Evolutionary conservation across 2,113 vertebrate genomes (phyloP), one percentile per base, ranked within the genome.

Genomic region (Macrotus californicus): DNA sequence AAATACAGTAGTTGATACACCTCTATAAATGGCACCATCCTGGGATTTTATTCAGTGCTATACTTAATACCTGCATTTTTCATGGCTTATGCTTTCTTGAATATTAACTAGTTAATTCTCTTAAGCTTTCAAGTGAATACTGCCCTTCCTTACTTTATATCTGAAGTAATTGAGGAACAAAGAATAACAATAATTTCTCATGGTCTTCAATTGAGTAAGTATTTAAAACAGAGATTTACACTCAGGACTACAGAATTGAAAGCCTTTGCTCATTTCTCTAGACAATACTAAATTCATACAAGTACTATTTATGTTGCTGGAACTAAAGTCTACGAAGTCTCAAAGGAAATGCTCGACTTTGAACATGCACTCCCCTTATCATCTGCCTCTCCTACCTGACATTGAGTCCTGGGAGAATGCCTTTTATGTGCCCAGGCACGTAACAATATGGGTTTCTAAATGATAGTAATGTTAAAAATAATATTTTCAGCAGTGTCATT

Each of bases 381-480:
- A 80, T 82, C 36, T 81, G 11, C 21, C 56, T 88, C 26, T 94
- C 52, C 75, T 59, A 7, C 90, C 43, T 67, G 67, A 90, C 85
- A 79, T 50, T 56, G 43, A 79, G 46, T 90, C 59, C 66, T 79
- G 21, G n/a, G 61, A 93, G 80, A 96, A 93, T 87, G 59, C 4
- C 46, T 93, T 86, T 95, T 84, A 67, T 93, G 46, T 87, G 56
- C 69, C 91, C 41, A 93, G 66, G 50, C 75, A 83, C 39, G 83
- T 80, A 76, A 81, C n/a, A 56, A 18, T 92, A 72, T 84, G 76
- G 76, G 24, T 64, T 96, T 96, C 75, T 97, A 81, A 93, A 87
- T 92, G 87, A 90, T 48, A 96, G 77, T 70, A 80, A 94, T 90
- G 76, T 85, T 96, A 96, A 94, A 96, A 95, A 95, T 95, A 96